Evolutionary conservation across 2,797 vertebrate genomes (phyloP), one percentile per base, ranked within the genome.

Genomic region (Rhyacichthys aspro): DNA sequence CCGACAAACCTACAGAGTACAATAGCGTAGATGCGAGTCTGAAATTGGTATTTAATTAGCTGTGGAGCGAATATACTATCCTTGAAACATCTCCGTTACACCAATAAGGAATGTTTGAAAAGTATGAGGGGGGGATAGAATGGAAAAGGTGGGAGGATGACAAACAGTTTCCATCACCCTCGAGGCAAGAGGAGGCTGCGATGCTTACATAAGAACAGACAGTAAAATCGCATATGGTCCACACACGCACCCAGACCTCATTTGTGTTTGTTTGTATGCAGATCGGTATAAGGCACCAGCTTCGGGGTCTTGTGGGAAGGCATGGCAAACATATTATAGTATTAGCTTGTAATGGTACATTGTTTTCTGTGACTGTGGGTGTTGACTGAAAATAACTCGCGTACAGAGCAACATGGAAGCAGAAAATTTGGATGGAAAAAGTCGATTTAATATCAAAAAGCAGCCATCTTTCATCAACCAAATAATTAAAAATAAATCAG

Each of bases 81-180:
- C 50, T 63, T 47, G 48, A 76, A 68, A 70, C 28, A 55, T 53
- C 72, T 76, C 38, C 15, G 50, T 41, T 49, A 28, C 7, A 28
- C 23, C 23, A 28, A 2, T 28, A 28, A 28, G 23, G 23, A 5
- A 28, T 3, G 23, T 28, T 28, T 28, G 23, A 14, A 32, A 74
- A 66, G n/a, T 7, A 52, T 7, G 58, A 55, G 58, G 18, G 49
- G 48, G 32, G 32, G 55, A 45, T 37, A 63, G 15, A 34, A 54
- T 43, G 76, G 55, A 53, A 73, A 63, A 62, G 64, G 85, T 86
- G 80, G 84, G 85, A 86, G 86, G 77, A 88, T 84, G 83, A 86
- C 84, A 87, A 86, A 86, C 84, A 43, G 53, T 76, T 83, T 86
- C 76, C 72, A 83, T 79, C 67, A 38, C 66, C 73, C 83, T 82